Percentiles rank a stretch among this genome's conserved stretches.
These are phyloP conservation scores for Octonoba sinensis DNA, from an alignment of 2,888 invertebrate genomes.

Conservation along the genomic window DNA sequence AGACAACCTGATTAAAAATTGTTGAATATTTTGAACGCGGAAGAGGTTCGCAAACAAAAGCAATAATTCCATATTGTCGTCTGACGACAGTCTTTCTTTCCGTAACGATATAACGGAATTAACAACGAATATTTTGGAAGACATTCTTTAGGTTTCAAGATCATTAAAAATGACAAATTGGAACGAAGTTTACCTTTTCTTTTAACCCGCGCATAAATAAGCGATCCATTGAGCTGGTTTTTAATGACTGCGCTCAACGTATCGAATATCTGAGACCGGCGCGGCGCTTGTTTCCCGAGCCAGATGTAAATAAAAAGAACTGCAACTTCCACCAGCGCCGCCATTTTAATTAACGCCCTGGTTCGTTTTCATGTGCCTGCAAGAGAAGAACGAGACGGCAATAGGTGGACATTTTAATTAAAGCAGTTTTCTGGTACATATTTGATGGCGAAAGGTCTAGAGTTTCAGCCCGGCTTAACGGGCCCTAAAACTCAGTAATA, in stretches of 20 bases:
- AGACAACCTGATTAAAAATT: conserved; percentile 56
- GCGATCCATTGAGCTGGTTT: conserved; percentile 37
- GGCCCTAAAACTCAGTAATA: conserved; percentile 53
- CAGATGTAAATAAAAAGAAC: conserved; percentile 52
- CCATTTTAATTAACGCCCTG: conserved; percentile 61
- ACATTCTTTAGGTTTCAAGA: conserved; percentile 39
- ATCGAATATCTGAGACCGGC: conserved; percentile 37
- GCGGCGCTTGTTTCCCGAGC: conserved; percentile 23
- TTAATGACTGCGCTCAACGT: conserved; percentile 54
- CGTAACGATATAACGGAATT: conserved; percentile 53
- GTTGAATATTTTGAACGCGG: conserved; percentile 20
- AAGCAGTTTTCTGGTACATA: conserved; percentile 57
- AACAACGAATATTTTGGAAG: conserved; percentile 21
- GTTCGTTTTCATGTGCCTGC: conserved; percentile 34
- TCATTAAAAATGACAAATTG: conserved; percentile 61
- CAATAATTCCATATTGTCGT: conserved; percentile 39
- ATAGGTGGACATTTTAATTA: conserved; percentile 62
- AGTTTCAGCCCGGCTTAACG: conserved; percentile 40
- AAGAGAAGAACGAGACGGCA: neutral
- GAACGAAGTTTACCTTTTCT: conserved; percentile 53
- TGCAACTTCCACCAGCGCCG: conserved; percentile 7
- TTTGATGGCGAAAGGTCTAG: conserved; percentile 49
- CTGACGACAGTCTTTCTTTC: conserved; percentile 41
- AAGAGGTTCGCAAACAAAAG: conserved; percentile 4
- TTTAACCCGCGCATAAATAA: conserved; percentile 53